Conservation (phyloP, 2,113 vertebrate species). For the Lutjanus erythropterus region DNA sequence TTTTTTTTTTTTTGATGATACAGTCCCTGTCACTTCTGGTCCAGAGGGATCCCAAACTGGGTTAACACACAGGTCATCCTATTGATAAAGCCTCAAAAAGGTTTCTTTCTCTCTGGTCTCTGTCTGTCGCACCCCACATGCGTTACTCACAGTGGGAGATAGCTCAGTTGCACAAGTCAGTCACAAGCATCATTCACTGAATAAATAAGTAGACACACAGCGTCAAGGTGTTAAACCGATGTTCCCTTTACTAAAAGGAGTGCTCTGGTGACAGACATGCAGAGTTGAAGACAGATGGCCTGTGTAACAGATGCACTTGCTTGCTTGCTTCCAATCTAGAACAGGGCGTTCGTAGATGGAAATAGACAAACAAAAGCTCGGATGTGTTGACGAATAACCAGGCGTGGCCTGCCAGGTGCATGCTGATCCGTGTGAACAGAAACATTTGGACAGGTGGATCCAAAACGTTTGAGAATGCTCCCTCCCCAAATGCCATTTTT, state of each 20-base stretch:
- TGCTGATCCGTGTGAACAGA: neutral
- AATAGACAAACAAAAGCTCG: neutral
- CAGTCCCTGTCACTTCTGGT: slow-evolving; percentile 14
- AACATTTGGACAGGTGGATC: neutral
- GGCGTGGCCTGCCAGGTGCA: neutral
- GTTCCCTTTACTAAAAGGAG: slow-evolving; percentile 6
- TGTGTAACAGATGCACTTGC: neutral
- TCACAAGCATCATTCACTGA: slow-evolving; percentile 14
- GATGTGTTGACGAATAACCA: neutral
- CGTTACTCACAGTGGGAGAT: slow-evolving; percentile 8
- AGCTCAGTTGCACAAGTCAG: neutral
- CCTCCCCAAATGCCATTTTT: neutral
- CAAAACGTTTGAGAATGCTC: neutral
- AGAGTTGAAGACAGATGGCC: slow-evolving; percentile 22
- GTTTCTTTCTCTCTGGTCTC: neutral
- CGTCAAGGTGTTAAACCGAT: slow-evolving; percentile 28
- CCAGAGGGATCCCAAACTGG: slow-evolving; percentile 19
- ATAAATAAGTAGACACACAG: slow-evolving; percentile 25
- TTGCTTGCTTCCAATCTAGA: neutral
- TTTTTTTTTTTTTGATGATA: slow-evolving; percentile 6
- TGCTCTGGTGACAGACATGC: slow-evolving; percentile 30
- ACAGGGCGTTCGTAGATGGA: slow-evolving; percentile 1
- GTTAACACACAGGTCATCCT: slow-evolving; percentile 45
- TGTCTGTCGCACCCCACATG: neutral
- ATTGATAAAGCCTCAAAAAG: slow-evolving; percentile 32